Evolutionary conservation across 2,888 invertebrate species (phyloP), one percentile per base, ranked within the genome.

Genomic region (Therioaphis trifolii): DNA sequence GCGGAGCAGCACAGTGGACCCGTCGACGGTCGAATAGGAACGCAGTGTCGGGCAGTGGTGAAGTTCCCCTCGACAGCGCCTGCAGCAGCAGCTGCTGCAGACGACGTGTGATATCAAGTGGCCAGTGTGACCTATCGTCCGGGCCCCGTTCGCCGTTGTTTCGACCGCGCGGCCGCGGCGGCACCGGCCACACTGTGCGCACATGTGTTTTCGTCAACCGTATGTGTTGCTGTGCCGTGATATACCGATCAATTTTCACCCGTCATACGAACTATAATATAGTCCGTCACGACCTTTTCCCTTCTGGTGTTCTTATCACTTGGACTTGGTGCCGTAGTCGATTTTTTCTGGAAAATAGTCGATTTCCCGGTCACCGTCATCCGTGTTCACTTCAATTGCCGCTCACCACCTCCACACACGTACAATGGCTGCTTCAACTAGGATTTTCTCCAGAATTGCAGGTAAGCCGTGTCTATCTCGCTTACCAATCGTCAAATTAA

Each of bases 371-470:
- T 11, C 7, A 35, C 35, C 49, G 35, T 14, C 21, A 49, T 14
- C 21, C 9, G 24, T 35, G 18, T 40, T 55, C 29, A 24, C 35
- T 11, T 35, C 63, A 63, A 0, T 29, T 9, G 29, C 27, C 4
- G 14, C 55, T 4, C n/a, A 29, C 29, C 12, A n/a, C 15, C 15
- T 5, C 18, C 15, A 1, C 2, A 40, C 15, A n/a, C 14, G n/a
- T 18, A 24, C 68, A 88, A 92, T 92, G 92, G 91, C 92, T 88
- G 90, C 91, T 87, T 90, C 91, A 86, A 90, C 90, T 86, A 89
- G 92, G 88, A 90, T 91, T 89, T 89, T 92, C 87, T 89, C 90
- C 86, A 90, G 90, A 87, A 89, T 91, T 86, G 91, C 90, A 90
- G 92, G 92, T 92, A 90, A 90, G 85, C 63, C 29, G 2, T 63